phyloP scores from a whole-genome alignment of 2,797 vertebrate genomes.

The Ateles fusciceps region DNA sequence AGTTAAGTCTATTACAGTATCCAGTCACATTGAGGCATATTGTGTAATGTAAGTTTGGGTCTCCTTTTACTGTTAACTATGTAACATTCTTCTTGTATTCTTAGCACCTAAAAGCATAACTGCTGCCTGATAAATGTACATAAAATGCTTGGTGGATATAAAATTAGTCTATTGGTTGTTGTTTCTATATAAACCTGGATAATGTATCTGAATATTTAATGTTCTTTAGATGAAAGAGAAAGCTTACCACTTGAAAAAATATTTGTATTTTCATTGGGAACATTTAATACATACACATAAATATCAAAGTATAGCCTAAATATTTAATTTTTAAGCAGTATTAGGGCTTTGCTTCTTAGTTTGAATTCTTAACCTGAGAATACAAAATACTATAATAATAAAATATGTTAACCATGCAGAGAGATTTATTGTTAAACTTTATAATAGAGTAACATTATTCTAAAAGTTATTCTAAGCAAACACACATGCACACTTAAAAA shows the following conservation, averaged over 20 bases:
- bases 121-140: neutral
- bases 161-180: neutral
- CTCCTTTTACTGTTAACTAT: neutral
- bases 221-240: neutral
- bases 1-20: neutral
- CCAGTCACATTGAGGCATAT: neutral
- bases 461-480: neutral
- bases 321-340: neutral
- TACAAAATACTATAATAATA: neutral
- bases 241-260: neutral
- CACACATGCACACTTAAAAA: neutral
- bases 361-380: constrained; percentile 13
- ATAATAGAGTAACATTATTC: neutral
- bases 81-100: neutral
- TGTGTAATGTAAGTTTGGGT: neutral
- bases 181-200: neutral
- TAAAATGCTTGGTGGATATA: neutral
- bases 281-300: neutral
- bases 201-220: neutral
- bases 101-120: neutral
- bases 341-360: neutral
- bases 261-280: neutral
- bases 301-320: neutral
- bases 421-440: neutral
- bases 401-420: neutral